Conservation (phyloP, 2,888 invertebrate genomes). For the Rotaria socialis region DNA sequence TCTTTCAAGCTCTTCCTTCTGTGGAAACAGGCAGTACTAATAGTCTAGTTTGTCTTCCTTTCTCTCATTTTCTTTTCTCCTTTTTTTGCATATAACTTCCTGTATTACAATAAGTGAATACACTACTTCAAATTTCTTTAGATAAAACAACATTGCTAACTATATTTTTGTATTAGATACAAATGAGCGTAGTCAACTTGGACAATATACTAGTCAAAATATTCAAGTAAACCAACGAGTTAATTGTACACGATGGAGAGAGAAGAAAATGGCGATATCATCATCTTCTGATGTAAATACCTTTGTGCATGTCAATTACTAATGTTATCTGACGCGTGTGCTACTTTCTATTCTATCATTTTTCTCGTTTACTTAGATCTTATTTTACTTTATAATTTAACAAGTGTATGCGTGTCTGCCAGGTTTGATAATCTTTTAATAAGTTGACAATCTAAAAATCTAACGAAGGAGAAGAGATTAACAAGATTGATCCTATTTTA, state of each 20-base stretch:
- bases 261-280: too few relatives aligned
- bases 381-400: neutral
- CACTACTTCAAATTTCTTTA: neutral
- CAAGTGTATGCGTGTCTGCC: neutral
- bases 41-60: neutral
- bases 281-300: neutral
- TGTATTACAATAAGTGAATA: neutral
- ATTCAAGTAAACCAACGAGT: neutral
- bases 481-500: neutral
- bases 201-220: neutral
- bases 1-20: neutral
- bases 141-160: neutral
- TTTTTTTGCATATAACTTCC: neutral
- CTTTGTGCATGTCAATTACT: neutral
- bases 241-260: neutral
- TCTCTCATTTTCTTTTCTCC: neutral
- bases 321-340: neutral
- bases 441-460: neutral
- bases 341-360: neutral
- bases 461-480: neutral
- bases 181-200: neutral
- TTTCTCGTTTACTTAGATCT: neutral
- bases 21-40: neutral
- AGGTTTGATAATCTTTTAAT: neutral
- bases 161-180: neutral